A percentile compares a stretch with the other conserved stretches of the same genome.
phyloP scores from a whole-genome alignment of 2,888 invertebrate species.

The Thelaira solivaga region DNA sequence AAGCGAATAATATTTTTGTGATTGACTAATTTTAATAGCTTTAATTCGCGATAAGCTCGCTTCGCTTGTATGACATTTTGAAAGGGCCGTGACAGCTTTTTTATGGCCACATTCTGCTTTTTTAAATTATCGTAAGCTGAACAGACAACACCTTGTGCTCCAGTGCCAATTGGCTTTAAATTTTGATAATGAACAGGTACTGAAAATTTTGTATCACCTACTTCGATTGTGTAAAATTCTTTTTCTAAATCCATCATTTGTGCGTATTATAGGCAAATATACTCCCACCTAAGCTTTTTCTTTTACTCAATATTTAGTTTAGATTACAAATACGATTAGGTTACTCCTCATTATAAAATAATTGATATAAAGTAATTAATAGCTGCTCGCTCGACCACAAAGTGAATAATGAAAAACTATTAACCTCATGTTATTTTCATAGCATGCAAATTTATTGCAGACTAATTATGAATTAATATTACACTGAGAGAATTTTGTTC shows the following conservation, averaged over 20 bases:
- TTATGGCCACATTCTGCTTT: constrained; percentile 98
- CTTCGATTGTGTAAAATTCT: constrained; percentile 26
- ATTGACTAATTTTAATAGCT: constrained; percentile 99
- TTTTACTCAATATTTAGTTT: too few relatives aligned
- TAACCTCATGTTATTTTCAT: too few relatives aligned
- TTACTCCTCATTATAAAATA: too few relatives aligned
- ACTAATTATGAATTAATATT: too few relatives aligned
- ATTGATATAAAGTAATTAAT: too few relatives aligned
- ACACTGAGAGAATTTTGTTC: too few relatives aligned
- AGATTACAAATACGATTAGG: too few relatives aligned
- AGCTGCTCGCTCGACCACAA: too few relatives aligned
- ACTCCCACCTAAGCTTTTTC: too few relatives aligned
- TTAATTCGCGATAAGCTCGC: constrained; percentile 99
- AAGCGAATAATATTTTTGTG: constrained; percentile 99
- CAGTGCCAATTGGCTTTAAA: constrained; percentile 31
- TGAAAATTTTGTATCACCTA: constrained; percentile 31
- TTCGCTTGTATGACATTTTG: constrained; percentile 99
- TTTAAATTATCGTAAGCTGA: constrained; percentile 97
- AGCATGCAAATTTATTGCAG: too few relatives aligned
- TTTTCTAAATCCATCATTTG: constrained; percentile 4
- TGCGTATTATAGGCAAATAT: too few relatives aligned
- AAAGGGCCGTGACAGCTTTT: constrained; percentile 99
- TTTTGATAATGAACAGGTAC: constrained; percentile 43
- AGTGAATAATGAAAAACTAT: too few relatives aligned
- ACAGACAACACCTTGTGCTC: constrained; percentile 75